Base-by-base conservation (phyloP, 2,888 invertebrate genomes). In the Margaritifera margaritifera region DNA sequence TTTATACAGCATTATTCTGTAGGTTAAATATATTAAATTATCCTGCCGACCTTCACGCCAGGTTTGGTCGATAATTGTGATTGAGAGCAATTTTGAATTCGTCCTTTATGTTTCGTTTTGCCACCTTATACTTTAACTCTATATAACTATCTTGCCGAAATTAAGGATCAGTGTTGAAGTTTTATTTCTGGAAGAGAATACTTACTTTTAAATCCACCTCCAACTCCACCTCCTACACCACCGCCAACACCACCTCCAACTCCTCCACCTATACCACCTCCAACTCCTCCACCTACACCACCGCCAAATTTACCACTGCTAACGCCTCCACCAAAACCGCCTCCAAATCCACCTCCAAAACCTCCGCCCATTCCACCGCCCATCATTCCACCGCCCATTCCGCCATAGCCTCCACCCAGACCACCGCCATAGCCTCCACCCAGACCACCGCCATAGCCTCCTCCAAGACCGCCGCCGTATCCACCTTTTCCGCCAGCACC, bases 241-340 rank as follows among this genome's bases (percentile, higher is more conserved):
- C 27, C 52, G 3, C 55, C 60, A 25, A 54, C 1, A 3, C 61
- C 61, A n/a, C 27, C 22, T 15, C 55, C 55, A 42, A 51, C 1
- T 50, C 50, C n/a, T n/a, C 19, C 50, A 15, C n/a, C 27, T 42
- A 42, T 15, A 42, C 60, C 60, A 18, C 60, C 60, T 1, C 60
- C 27, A 4, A 58, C 11, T 2, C 58, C 57, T 1, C 25, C 25
- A 27, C 62, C 68, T 25, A 27, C 22, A 20, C 55, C 53, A 50
- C 25, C 58, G 56, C 64, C 71, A 25, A 42, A 31, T 50, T 42
- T 42, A 42, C 31, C 25, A n/a, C 55, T 24, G 31, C 60, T 59
- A 18, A 62, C 62, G 15, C 52, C 64, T 11, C 42, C 55, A 50
- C 67, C 66, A 22, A 42, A 42, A 42, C 42, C 42, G 2, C 42